A percentile compares a stretch with the other conserved stretches of the same genome.
phyloP scores from a whole-genome alignment of 1,140 invertebrate species.

The Cepaea nemoralis region DNA sequence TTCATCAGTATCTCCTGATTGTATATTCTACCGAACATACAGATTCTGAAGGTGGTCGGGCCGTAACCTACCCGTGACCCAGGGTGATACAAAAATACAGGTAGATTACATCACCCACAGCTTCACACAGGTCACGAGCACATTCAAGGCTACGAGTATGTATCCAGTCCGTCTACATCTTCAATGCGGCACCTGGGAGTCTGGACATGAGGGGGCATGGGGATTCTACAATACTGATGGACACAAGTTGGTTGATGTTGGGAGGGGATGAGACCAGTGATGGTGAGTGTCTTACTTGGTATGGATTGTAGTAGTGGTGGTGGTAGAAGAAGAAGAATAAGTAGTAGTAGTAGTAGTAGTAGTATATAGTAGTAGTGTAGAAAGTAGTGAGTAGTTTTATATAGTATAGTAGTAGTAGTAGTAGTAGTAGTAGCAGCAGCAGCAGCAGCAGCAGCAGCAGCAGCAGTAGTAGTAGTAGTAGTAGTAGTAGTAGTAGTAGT shows the following conservation, averaged over 20 bases:
- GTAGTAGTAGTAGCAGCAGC: too few relatives aligned
- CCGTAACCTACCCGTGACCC: neutral
- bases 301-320: too few relatives aligned
- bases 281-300: neutral
- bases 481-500: too few relatives aligned
- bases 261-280: neutral
- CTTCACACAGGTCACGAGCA: neutral
- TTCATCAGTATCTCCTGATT: too few relatives aligned
- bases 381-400: too few relatives aligned
- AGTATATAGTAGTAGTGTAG: too few relatives aligned
- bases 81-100: neutral
- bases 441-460: too few relatives aligned
- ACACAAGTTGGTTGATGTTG: neutral
- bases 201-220: neutral
- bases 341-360: too few relatives aligned
- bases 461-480: too few relatives aligned
- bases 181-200: neutral
- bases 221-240: neutral
- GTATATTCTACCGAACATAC: neutral
- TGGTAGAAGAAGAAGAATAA: too few relatives aligned
- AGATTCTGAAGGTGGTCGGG: neutral
- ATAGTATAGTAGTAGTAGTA: too few relatives aligned
- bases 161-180: constrained; percentile 8
- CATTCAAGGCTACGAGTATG: constrained; percentile 9
- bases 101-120: constrained; percentile 16